A percentile compares a stretch with the other conserved stretches of the same genome.
Conservation (phyloP, 1,140 invertebrate genomes). For the Lepidurus apus region DNA sequence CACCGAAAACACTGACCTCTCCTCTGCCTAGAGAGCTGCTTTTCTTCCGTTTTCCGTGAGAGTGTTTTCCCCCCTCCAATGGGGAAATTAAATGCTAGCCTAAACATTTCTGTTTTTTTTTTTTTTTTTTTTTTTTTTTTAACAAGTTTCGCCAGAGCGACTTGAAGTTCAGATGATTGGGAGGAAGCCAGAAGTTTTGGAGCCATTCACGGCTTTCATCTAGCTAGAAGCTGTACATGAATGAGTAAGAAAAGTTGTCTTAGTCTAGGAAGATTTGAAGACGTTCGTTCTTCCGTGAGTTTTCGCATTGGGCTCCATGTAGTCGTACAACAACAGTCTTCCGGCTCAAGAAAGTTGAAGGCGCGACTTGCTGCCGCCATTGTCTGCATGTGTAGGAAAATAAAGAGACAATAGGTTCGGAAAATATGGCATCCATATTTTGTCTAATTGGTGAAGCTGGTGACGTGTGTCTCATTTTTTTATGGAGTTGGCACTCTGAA, state of each 20-base stretch:
- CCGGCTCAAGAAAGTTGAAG: background rate
- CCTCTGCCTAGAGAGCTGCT: too few species aligned
- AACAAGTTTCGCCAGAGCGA: background rate
- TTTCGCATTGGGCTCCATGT: background rate
- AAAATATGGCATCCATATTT: conserved; percentile 7
- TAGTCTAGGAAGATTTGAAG: conserved; percentile 18
- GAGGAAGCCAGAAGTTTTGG: background rate
- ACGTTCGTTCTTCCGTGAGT: background rate
- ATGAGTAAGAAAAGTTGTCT: conserved; percentile 3
- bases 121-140: too few species aligned
- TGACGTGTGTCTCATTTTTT: background rate
- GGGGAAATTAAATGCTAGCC: background rate
- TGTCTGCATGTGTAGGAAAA: background rate
- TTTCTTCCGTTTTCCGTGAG: too few species aligned
- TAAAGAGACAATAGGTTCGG: conserved; percentile 1
- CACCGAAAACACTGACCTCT: background rate
- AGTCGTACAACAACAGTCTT: conserved; percentile 1
- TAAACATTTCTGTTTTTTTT: background rate
- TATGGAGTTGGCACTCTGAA: background rate
- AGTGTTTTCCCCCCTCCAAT: too few species aligned
- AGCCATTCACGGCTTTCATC: background rate
- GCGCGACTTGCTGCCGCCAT: conserved; percentile 11
- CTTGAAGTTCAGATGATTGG: background rate
- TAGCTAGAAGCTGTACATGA: background rate
- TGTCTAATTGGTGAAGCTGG: conserved; percentile 5